These are phyloP conservation scores for Myoxocephalus aenaeus DNA, from an alignment of 2,797 vertebrate genomes.

Conservation along the genomic window DNA sequence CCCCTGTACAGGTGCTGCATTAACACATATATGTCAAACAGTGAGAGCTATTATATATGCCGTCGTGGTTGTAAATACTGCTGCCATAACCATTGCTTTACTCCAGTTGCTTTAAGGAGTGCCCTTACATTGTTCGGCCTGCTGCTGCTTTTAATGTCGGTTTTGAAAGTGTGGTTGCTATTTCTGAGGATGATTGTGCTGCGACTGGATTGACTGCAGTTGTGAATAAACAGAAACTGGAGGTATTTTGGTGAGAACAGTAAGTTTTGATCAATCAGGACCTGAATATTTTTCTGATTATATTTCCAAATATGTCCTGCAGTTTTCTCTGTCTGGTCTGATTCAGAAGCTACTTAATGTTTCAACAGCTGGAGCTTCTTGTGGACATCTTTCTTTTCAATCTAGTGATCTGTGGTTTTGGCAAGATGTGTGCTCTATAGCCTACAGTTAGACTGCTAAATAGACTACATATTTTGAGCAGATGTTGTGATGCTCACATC, in stretches of 20 bases:
- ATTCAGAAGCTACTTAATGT: constrained; percentile 7
- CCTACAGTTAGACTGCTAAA: not conserved
- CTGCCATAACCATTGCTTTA: not conserved
- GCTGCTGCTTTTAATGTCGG: not conserved
- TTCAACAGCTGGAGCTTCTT: not conserved
- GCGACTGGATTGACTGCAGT: not conserved
- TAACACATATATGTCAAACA: not conserved
- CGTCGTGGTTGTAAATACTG: not conserved
- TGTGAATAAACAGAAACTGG: not conserved
- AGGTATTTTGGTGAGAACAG: not conserved
- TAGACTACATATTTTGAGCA: not conserved
- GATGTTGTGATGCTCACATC: constrained; percentile 28
- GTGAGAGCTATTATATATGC: not conserved
- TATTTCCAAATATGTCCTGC: not conserved
- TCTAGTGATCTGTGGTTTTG: constrained; percentile 26
- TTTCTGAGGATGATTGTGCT: not conserved
- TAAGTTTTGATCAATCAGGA: not conserved
- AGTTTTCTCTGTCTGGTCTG: not conserved
- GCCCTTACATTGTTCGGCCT: not conserved
- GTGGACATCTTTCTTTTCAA: constrained; percentile 7
- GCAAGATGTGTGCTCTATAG: constrained; percentile 23
- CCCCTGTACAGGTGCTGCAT: not conserved
- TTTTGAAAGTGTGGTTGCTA: not conserved
- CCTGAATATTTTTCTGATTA: not conserved
- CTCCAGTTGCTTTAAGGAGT: not conserved